Evolutionary conservation across 37 sponge, comb jelly and placozoan species (phyloP).

Genomic region (Spongia lamella): DNA sequence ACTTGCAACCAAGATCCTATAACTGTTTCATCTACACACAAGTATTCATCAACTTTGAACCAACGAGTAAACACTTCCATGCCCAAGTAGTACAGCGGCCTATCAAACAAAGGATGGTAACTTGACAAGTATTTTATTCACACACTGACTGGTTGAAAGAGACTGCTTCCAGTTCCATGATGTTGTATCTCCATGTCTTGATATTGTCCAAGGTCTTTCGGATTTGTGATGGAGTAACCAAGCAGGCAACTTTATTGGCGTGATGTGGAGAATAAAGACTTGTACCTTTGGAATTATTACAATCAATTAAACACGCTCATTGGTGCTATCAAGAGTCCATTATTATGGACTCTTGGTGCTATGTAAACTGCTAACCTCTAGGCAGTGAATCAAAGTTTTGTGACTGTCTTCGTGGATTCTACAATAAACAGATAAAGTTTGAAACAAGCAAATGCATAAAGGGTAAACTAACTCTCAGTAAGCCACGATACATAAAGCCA

Average conservation of each 20-base stretch:
- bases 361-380: neutral
- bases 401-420: conserved; percentile 5
- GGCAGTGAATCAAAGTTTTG: neutral
- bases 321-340: too few relatives aligned
- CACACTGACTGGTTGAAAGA: conserved; percentile 42
- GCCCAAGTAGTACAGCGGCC: conserved; percentile 81
- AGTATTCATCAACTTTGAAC: conserved; percentile 40
- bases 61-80: conserved; percentile 52
- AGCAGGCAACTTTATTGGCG: neutral
- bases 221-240: conserved; percentile 25
- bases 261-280: neutral
- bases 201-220: conserved; percentile 43
- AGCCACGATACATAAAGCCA: too few relatives aligned
- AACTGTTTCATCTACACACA: conserved; percentile 43
- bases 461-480: too few relatives aligned
- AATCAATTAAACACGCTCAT: neutral
- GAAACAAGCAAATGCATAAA: too few relatives aligned
- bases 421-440: neutral
- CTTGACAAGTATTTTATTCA: neutral
- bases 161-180: conserved; percentile 66
- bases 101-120: neutral
- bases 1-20: conserved; percentile 65
- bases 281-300: neutral
- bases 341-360: neutral
- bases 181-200: conserved; percentile 72